Base-by-base conservation (phyloP, 2,113 vertebrate genomes). In the Triplophysa siluroides region DNA sequence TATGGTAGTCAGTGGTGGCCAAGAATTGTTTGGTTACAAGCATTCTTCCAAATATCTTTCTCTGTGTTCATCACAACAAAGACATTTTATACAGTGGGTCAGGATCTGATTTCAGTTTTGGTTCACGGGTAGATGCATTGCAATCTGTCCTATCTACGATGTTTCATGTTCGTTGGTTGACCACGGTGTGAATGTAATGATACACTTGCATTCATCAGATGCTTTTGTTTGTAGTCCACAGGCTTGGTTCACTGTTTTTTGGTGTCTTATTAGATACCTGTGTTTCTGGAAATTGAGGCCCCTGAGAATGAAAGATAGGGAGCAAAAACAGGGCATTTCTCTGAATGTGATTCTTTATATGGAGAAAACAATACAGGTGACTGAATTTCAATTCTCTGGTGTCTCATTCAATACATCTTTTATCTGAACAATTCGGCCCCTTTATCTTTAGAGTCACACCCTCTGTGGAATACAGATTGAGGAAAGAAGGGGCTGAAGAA, bases 321-420 rank as follows among this genome's bases (percentile, higher is more conserved):
- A 38, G 33, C 1, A 33, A 45, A 50, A 19, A 16, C 47, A 78
- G 68, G 79, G 61, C 69, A 14, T 19, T 24, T 24, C 73, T 69
- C n/a, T 78, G 58, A 81, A 75, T 75, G 79, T 78, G 76, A 75
- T 78, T 38, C 79, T 81, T 84, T 81, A 81, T 81, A 81, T 84
- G 76, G 64, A 84, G 83, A 84, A 86, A 85, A 81, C 56, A 81
- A 84, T 79, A 82, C 77, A 64, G 67, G 63, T 81, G 67, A 85
- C 85, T 81, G 72, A 74, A 78, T 56, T 38, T 81, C 78, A 84
- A 86, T 86, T 86, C 89, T 87, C 86, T 65, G 23, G 85, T 72
- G 87, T 83, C 87, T 89, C 85, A 85, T 92, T 89, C 84, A 88
- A 88, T 92, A 88, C 84, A 88, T 90, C 79, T 78, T 50, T 89